These are phyloP conservation scores for Hedya salicella DNA, from an alignment of 2,888 invertebrate genomes.

Conservation along the genomic window DNA sequence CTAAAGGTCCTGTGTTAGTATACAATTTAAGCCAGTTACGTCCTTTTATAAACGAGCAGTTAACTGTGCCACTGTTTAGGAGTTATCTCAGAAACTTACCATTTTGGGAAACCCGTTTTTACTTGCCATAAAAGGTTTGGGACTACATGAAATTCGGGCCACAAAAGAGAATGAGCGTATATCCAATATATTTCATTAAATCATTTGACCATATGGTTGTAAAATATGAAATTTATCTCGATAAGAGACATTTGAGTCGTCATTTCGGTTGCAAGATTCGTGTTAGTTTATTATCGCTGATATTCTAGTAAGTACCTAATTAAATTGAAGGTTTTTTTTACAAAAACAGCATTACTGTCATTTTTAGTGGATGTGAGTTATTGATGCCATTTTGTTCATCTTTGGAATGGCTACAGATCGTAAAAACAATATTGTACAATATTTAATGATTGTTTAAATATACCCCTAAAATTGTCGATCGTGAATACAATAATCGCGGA, in stretches of 20 bases:
- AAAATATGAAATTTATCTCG: conserved; percentile 8
- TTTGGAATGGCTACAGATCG: too few relatives aligned
- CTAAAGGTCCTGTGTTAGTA: not conserved
- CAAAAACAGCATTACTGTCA: too few relatives aligned
- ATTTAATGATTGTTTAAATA: too few relatives aligned
- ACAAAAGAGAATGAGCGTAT: not conserved
- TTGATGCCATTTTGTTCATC: too few relatives aligned
- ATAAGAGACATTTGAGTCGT: conserved; percentile 22
- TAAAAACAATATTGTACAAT: too few relatives aligned
- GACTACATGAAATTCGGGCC: conserved; percentile 6
- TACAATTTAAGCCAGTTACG: not conserved
- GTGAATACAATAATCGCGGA: too few relatives aligned
- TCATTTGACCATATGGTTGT: not conserved
- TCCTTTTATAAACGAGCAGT: not conserved
- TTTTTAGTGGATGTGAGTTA: too few relatives aligned
- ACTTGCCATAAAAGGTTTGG: conserved; percentile 5
- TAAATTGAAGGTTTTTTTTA: too few relatives aligned
- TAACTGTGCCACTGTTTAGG: conserved; percentile 16
- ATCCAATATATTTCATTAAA: not conserved
- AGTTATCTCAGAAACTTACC: conserved; percentile 19
- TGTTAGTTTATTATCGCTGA: conserved; percentile 1
- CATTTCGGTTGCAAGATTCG: not conserved
- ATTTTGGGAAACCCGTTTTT: conserved; percentile 29
- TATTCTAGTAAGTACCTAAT: not conserved
- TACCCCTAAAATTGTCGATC: too few relatives aligned